phyloP scores from a whole-genome alignment of 2,888 invertebrate species.

The Pterostichus madidus region DNA sequence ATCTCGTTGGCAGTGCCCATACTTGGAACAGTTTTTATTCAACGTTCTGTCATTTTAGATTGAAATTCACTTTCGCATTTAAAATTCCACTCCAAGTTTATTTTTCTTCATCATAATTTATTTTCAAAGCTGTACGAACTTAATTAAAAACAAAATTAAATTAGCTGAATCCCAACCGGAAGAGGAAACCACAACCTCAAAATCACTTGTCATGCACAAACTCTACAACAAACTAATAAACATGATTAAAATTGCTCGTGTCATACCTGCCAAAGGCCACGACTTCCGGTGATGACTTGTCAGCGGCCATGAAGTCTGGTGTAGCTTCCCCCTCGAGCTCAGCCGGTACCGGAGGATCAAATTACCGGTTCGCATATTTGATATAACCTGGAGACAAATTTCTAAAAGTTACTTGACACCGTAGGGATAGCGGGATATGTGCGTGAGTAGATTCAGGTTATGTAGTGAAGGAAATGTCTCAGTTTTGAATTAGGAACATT shows the following conservation, averaged over 20 bases:
- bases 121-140: too few species aligned
- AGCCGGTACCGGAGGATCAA: slow-evolving; percentile 75
- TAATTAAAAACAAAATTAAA: too few species aligned
- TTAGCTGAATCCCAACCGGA: too few species aligned
- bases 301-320: slow-evolving; percentile 76
- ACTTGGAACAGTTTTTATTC: too few species aligned
- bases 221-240: not conserved
- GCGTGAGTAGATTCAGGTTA: slow-evolving; percentile 8
- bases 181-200: too few species aligned
- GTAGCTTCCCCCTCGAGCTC: slow-evolving; percentile 73
- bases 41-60: too few species aligned
- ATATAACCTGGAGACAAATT: slow-evolving; percentile 70
- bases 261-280: slow-evolving; percentile 74
- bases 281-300: slow-evolving; percentile 76
- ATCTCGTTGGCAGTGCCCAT: too few species aligned
- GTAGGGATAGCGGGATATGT: not conserved
- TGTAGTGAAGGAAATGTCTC: slow-evolving; percentile 1
- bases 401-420: slow-evolving; percentile 35
- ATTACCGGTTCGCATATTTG: slow-evolving; percentile 76
- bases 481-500: slow-evolving; percentile 7
- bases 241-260: slow-evolving; percentile 15
- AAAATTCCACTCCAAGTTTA: too few species aligned
- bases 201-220: too few species aligned
- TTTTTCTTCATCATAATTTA: too few species aligned
- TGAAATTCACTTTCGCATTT: too few species aligned